Base-by-base conservation (phyloP, 2,797 vertebrate genomes). In the Rhinella marina region DNA sequence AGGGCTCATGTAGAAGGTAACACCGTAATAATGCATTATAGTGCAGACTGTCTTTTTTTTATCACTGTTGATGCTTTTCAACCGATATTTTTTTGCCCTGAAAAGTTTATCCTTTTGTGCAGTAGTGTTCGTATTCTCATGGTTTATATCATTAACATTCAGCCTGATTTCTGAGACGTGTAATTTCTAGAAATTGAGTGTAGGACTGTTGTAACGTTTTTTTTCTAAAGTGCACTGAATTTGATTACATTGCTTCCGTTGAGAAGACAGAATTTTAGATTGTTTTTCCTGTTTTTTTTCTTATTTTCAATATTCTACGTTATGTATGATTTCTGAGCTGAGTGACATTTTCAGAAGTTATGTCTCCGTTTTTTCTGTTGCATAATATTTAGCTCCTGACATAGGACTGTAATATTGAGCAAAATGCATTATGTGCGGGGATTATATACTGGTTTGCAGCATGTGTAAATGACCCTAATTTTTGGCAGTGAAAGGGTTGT, bases 1-100 rank as follows among this genome's bases (percentile, higher is more conserved):
- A 97, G 97, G 97, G 97, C 97, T 98, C 97, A 97, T 96, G 96
- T 95, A 96, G 97, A 99, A 99, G 98, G 98, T 99, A 98, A 99
- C 94, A 96, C 95, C 96, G 96, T 95, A 92, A 94, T 94, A 93
- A 94, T 95, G 94, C 94, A 91, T 95, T 92, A 94, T 95, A 94
- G 94, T 95, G 90, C 94, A 86, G 92, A 94, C 77, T 92, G 91
- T 94, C 90, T 93, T 90, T 94, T 92, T 95, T 91, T 52, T 41
- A 94, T 95, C 95, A 94, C 91, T 94, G 93, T 88, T 94, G 92
- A 93, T 95, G 95, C 92, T 95, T 94, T 90, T 94, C 93, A 93
- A 91, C 93, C 94, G 91, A 50, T 64, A 48, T 14, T 92, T 91
- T 93, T 94, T 92, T 95, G 93, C 95, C 94, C 95, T 95, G 93